Conservation (phyloP, 1,140 invertebrate genomes). For the Ceratosolen fusciceps region DNA sequence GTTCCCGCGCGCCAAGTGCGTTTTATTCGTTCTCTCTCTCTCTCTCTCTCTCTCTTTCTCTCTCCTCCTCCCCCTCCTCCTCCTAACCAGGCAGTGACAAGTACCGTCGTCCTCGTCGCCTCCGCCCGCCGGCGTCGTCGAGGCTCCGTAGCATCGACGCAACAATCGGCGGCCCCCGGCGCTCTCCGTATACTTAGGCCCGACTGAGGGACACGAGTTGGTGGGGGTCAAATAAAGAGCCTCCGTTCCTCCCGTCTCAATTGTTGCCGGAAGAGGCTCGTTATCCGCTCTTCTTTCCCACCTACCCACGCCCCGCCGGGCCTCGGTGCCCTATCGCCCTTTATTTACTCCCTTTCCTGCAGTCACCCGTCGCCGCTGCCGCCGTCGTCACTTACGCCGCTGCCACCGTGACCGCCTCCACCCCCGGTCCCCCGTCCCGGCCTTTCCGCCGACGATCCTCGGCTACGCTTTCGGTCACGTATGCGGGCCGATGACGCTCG, state of each 20-base stretch:
- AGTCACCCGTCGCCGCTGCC: too few species aligned
- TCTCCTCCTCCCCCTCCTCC: too few species aligned
- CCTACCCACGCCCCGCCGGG: slow-evolving; percentile 41
- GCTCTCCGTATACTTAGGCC: background rate
- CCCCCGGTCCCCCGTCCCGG: too few species aligned
- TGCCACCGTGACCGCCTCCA: background rate
- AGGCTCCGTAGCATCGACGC: background rate
- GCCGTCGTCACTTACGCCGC: too few species aligned
- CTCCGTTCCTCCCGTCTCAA: slow-evolving; percentile 51
- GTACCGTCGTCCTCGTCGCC: too few species aligned
- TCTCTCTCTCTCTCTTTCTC: too few species aligned
- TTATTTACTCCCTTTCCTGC: too few species aligned
- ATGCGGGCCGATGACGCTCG: background rate
- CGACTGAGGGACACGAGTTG: background rate
- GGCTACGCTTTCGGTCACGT: background rate
- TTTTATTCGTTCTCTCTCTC: background rate
- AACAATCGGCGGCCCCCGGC: background rate
- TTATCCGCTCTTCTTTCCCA: slow-evolving; percentile 59
- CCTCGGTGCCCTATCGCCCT: background rate
- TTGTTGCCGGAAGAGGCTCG: slow-evolving; percentile 68
- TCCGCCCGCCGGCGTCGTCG: too few species aligned
- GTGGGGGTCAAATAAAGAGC: background rate
- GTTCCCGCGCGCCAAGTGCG: slow-evolving; percentile 19
- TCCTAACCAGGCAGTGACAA: too few species aligned
- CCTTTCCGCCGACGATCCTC: background rate